These are phyloP conservation scores for Chaetophractus vellerosus DNA, from an alignment of 2,797 vertebrate species.

Conservation along the genomic window DNA sequence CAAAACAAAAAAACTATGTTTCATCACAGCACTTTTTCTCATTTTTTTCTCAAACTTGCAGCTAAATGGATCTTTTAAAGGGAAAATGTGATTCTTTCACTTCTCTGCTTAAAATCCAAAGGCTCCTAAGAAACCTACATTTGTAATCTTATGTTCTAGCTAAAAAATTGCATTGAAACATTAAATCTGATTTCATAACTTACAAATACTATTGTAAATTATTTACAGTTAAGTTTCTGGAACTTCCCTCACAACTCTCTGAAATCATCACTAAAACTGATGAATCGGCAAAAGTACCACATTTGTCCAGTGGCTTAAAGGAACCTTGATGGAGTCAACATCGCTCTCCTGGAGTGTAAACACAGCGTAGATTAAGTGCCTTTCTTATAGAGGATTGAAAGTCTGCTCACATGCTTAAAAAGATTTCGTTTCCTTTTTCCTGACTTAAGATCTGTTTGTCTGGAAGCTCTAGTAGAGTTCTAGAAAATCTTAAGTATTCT, in stretches of 20 bases:
- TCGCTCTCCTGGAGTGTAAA: not conserved
- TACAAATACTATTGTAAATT: not conserved
- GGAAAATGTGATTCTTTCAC: not conserved
- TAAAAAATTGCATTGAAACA: not conserved
- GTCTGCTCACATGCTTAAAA: not conserved
- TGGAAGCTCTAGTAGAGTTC: not conserved
- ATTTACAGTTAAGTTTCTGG: not conserved
- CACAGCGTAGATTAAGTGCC: not conserved
- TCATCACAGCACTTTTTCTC: not conserved
- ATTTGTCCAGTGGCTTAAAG: not conserved
- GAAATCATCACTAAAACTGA: not conserved
- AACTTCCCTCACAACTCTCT: not conserved
- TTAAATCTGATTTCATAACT: not conserved
- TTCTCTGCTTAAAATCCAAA: not conserved
- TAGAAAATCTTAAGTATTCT: not conserved
- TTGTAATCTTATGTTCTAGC: not conserved
- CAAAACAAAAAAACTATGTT: not conserved
- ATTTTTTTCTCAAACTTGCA: not conserved
- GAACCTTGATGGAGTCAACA: not conserved
- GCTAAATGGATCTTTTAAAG: not conserved
- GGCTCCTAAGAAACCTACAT: not conserved
- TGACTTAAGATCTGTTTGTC: not conserved
- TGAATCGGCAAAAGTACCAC: not conserved
- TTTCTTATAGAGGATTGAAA: not conserved
- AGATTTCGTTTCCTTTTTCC: not conserved